Conservation (phyloP, 2,888 invertebrate genomes). For the Balanococcus diminutus region DNA sequence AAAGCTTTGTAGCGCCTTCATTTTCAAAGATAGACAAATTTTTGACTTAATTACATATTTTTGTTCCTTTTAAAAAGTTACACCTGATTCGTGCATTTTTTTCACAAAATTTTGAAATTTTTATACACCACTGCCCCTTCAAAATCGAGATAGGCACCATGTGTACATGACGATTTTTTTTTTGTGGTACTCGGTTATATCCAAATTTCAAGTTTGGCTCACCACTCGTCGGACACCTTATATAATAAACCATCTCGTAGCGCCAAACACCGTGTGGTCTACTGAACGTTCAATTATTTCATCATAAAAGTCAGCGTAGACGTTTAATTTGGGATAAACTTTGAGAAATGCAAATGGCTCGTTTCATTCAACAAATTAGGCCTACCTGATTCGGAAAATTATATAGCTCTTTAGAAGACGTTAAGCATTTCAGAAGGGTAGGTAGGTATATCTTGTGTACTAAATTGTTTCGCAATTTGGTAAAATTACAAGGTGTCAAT, state of each 20-base stretch:
- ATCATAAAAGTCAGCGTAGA: neutral
- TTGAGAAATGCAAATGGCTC: neutral
- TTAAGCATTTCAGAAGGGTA: neutral
- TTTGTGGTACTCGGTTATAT: no score
- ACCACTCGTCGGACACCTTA: no score
- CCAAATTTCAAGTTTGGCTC: no score
- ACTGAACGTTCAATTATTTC: neutral
- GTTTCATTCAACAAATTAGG: neutral
- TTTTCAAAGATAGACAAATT: no score
- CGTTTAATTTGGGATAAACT: neutral
- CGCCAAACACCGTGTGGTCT: neutral
- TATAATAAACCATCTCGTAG: neutral
- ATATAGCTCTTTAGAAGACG: neutral
- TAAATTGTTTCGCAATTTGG: neutral
- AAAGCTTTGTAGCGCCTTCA: no score
- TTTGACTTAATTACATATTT: no score
- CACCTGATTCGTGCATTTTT: no score
- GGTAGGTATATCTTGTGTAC: neutral
- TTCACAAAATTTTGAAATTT: no score
- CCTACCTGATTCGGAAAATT: neutral
- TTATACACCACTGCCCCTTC: no score
- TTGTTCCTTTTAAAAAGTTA: no score
- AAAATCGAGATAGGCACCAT: neutral
- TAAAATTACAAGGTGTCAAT: neutral
- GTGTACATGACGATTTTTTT: neutral